These are phyloP conservation scores for Bos javanicus DNA, from an alignment of 2,113 vertebrate genomes.

Conservation along the genomic window DNA sequence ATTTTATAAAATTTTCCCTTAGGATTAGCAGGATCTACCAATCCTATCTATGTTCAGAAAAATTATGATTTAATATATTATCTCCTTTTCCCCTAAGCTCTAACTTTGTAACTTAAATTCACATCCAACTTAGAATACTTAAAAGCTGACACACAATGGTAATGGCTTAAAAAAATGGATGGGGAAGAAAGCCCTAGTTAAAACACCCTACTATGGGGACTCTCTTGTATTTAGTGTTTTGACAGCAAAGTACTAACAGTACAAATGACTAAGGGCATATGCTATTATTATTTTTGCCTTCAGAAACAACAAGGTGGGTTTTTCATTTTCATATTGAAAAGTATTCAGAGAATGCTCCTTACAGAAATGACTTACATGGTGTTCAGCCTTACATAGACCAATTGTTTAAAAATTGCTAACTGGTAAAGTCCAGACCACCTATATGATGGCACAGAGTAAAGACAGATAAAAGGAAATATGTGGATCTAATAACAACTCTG, in stretches of 20 bases:
- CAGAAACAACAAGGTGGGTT: conserved; percentile 9
- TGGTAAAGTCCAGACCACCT: neutral
- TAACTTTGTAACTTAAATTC: neutral
- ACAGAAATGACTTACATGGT: neutral
- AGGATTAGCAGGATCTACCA: neutral
- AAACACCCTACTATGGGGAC: neutral
- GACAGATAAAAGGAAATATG: neutral
- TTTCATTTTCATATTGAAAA: conserved; percentile 2
- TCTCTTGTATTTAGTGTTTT: neutral
- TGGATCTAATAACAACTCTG: neutral
- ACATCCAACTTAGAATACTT: neutral
- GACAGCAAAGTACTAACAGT: neutral
- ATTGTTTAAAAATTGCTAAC: neutral
- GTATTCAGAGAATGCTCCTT: neutral
- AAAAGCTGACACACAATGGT: neutral
- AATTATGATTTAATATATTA: neutral
- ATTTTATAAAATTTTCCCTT: neutral
- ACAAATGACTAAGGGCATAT: neutral
- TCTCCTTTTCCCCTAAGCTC: neutral
- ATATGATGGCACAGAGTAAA: neutral
- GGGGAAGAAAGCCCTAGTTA: conserved; percentile 19
- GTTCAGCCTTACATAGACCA: neutral
- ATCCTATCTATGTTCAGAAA: neutral
- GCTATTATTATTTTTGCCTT: conserved; percentile 8
- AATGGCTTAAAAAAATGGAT: neutral